Evolutionary conservation across 2,888 invertebrate species (phyloP), one percentile per base, ranked within the genome.

Genomic region (Pristionchus entomophagus): DNA sequence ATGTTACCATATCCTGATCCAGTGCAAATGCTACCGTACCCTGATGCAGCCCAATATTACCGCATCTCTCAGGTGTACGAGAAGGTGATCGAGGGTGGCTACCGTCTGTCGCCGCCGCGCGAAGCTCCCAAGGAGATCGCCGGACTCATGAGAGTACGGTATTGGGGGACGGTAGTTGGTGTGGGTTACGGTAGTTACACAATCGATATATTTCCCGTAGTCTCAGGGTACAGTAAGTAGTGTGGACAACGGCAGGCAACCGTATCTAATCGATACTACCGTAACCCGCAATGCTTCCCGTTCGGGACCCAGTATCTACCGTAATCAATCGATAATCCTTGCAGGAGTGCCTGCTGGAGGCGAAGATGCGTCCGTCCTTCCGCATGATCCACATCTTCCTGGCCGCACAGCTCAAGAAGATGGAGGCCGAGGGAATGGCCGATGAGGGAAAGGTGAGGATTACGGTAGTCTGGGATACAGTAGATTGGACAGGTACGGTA

Each of bases 51-150:
- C n/a, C n/a, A n/a, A n/a, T n/a, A n/a, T n/a, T n/a, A n/a, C n/a
- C n/a, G n/a, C n/a, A n/a, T n/a, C n/a, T n/a, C n/a, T 78, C 49
- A 88, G 88, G 89, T 89, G 17, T 89, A 86, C 80, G 84, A 87
- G 22, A 86, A 87, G 77, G 89, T 89, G n/a, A 86, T 89, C 38
- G 86, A 87, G 32, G 80, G 81, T 19, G 87, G 87, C 45, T 88
- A 86, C 59, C 88, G 88, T 17, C 86, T 89, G 32, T 32, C 45
- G 32, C 85, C 88, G 22, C 87, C 88, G 22, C 35, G 65, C 6
- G 51, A 49, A 5, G 84, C 80, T 73, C 89, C 89, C 29, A 32
- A 69, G 69, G 81, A 78, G 56, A 65, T 88, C 29, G 78, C 49
- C 8, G 83, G 86, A 38, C 77, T 88, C 38, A 87, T 88, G 88